Conservation (phyloP, 2,888 invertebrate genomes). For the Margaritifera margaritifera region DNA sequence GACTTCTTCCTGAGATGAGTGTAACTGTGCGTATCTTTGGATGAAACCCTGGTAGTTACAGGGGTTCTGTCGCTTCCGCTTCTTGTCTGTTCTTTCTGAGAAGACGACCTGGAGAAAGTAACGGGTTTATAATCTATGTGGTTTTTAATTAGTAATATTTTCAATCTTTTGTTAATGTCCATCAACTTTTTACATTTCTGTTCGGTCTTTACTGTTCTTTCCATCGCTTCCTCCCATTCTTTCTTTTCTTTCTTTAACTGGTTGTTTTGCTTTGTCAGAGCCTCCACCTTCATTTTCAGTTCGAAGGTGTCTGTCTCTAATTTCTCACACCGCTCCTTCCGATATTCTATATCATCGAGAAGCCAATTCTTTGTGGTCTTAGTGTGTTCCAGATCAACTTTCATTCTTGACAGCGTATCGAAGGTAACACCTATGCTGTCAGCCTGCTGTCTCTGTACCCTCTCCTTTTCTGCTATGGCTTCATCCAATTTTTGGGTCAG, state of each 20-base stretch:
- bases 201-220: slow-evolving; percentile 18
- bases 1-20: slow-evolving; percentile 12
- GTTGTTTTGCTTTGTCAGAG: slow-evolving; percentile 31
- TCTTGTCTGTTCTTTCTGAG: slow-evolving; percentile 1
- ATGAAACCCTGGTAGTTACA: slow-evolving; percentile 14
- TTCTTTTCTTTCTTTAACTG: slow-evolving; percentile 25
- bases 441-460: slow-evolving; percentile 34
- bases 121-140: slow-evolving; percentile 38
- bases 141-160: slow-evolving; percentile 31
- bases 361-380: slow-evolving; percentile 31
- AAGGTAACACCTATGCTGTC: slow-evolving; percentile 34
- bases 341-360: slow-evolving; percentile 35
- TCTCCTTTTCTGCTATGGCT: slow-evolving; percentile 33
- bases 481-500: slow-evolving; percentile 33
- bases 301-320: slow-evolving; percentile 41
- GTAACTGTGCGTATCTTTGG: slow-evolving; percentile 22
- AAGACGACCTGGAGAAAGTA: slow-evolving; percentile 25
- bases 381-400: slow-evolving; percentile 33
- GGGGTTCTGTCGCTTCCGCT: background rate
- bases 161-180: slow-evolving; percentile 30
- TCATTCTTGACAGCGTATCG: slow-evolving; percentile 37
- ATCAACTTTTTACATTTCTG: slow-evolving; percentile 33
- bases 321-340: slow-evolving; percentile 35
- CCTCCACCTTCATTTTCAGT: slow-evolving; percentile 40
- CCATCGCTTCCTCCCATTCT: slow-evolving; percentile 26